A percentile compares a stretch with the other conserved stretches of the same genome.
Conservation (phyloP, 2,113 vertebrate species). For the Peromyscus polionotus region DNA sequence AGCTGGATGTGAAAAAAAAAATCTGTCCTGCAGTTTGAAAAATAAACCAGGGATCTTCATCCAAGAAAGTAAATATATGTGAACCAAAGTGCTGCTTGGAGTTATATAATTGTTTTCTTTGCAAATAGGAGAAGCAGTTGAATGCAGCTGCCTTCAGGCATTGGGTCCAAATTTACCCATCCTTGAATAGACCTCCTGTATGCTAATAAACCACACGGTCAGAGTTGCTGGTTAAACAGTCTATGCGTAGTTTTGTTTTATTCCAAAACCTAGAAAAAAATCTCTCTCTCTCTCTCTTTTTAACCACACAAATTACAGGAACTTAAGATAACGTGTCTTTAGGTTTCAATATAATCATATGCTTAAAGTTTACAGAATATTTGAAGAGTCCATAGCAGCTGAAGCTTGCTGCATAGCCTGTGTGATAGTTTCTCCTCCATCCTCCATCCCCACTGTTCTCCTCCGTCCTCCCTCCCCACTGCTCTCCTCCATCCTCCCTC, state of each 20-base stretch:
- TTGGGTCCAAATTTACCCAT: constrained; percentile 58
- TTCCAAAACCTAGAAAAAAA: constrained; percentile 41
- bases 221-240: constrained; percentile 59
- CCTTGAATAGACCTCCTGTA: constrained; percentile 59
- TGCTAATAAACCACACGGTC: constrained; percentile 54
- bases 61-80: constrained; percentile 55
- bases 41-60: constrained; percentile 37
- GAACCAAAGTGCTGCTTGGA: constrained; percentile 63
- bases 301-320: neutral
- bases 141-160: constrained; percentile 47
- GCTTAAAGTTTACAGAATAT: constrained; percentile 44
- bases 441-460: neutral
- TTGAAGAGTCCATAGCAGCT: neutral
- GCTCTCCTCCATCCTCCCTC: too few relatives aligned
- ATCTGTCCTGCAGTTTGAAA: constrained; percentile 46
- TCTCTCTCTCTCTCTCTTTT: constrained; percentile 1
- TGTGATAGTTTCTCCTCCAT: neutral
- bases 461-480: neutral
- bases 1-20: constrained; percentile 14
- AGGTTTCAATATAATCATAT: constrained; percentile 2
- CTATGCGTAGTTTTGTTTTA: constrained; percentile 21
- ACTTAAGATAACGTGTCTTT: neutral
- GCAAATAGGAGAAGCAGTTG: constrained; percentile 63
- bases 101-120: constrained; percentile 40
- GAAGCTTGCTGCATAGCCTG: neutral